Evolutionary conservation across 1,140 invertebrate species (phyloP), one percentile per base, ranked within the genome.

Genomic region (Papilio glaucus): DNA sequence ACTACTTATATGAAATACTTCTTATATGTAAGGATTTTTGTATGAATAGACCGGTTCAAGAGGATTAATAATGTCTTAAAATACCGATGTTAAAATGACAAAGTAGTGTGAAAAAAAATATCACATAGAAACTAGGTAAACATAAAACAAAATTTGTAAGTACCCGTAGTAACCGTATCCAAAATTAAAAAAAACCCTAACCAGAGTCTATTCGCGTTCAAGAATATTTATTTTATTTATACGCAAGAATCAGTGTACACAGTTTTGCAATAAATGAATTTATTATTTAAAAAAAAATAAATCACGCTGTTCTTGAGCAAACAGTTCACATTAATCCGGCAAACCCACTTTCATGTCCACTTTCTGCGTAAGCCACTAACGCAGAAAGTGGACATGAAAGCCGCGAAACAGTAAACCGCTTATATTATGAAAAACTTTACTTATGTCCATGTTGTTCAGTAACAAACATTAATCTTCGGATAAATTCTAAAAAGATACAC

Each of bases 321-420:
- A 57, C 49, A 12, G 49, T 57, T 26, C 49, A 26, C 21, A 57
- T 26, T 57, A 57, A 57, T 57, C 49, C 49, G 10, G 49, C 18
- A 26, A 57, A 57, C 49, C 49, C 21, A 24, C 49, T 24, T 57
- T 57, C 49, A 24, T 21, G 21, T 57, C 49, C 49, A 57, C 49
- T 57, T 57, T 24, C 9, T 21, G 24, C 49, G 21, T 57, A 24
- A 57, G 24, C 49, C 49, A 57, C 21, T 57, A 26, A 21, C 21
- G 49, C 49, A 9, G 18, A n/a, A n/a, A n/a, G n/a, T n/a, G n/a
- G n/a, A n/a, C n/a, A n/a, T n/a, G n/a, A n/a, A n/a, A 57, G 49
- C 29, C 2, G 29, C 29, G 21, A 24, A 57, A 24, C 18, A 26
- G 9, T 24, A 57, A 57, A 12, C 7, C 45, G 18, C 18, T 57